Evolutionary conservation across 2,797 vertebrate genomes (phyloP).

Genomic region (Sebastes oblongus): DNA sequence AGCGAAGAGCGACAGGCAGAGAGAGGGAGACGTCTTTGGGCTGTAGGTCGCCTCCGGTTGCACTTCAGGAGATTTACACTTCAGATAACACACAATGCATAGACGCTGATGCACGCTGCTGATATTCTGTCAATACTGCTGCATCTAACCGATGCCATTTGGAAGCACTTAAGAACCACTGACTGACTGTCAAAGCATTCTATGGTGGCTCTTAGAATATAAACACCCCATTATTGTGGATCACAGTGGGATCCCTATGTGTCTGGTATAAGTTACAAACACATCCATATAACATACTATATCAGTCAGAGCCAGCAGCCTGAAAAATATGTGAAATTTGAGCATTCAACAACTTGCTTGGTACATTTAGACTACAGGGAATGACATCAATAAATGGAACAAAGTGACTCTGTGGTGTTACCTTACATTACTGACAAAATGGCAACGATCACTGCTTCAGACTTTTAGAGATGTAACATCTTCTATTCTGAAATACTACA

Average conservation of each 20-base stretch:
- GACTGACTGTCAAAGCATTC: slow-evolving; percentile 24
- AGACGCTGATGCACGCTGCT: slow-evolving; percentile 27
- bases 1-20: slow-evolving; percentile 1
- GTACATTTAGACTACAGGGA: slow-evolving; percentile 26
- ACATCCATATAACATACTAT: slow-evolving; percentile 1
- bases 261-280: slow-evolving; percentile 28
- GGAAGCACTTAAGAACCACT: slow-evolving; percentile 1
- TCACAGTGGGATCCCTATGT: neutral
- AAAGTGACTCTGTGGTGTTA: slow-evolving; percentile 37
- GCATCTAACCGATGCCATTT: slow-evolving; percentile 5
- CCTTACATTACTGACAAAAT: slow-evolving; percentile 40
- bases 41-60: slow-evolving; percentile 26
- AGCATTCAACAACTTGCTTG: slow-evolving; percentile 46
- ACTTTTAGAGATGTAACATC: slow-evolving; percentile 4
- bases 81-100: slow-evolving; percentile 32
- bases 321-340: slow-evolving; percentile 42
- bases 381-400: slow-evolving; percentile 40
- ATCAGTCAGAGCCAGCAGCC: slow-evolving; percentile 8
- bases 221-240: slow-evolving; percentile 11
- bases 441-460: slow-evolving; percentile 29
- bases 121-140: slow-evolving; percentile 21
- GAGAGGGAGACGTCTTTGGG: slow-evolving; percentile 1
- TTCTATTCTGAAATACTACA: slow-evolving; percentile 14
- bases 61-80: slow-evolving; percentile 37
- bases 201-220: slow-evolving; percentile 4